Evolutionary conservation across 2,113 vertebrate species (phyloP).

Genomic region (Irena cyanogastra): DNA sequence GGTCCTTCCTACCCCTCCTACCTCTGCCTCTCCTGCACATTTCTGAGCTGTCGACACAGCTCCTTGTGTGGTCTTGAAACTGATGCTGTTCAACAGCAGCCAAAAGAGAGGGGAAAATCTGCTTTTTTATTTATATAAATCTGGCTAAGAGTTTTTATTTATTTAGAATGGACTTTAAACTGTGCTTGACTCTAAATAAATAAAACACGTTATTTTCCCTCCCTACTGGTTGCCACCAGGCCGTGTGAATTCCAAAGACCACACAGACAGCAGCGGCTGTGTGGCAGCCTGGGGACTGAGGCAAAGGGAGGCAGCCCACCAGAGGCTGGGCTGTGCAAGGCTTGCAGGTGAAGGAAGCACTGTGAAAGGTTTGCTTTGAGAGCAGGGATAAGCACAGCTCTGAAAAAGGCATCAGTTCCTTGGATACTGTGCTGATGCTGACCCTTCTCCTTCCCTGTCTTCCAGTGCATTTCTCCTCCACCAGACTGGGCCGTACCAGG

Average conservation of each 20-base stretch:
- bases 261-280: slow-evolving; percentile 69
- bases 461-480: neutral
- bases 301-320: neutral
- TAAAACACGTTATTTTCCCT: slow-evolving; percentile 66
- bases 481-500: neutral
- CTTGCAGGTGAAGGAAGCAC: slow-evolving; percentile 30
- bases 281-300: neutral
- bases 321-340: neutral
- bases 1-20: neutral
- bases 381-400: neutral
- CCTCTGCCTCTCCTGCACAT: neutral
- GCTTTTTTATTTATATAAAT: slow-evolving; percentile 72
- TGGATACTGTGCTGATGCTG: neutral
- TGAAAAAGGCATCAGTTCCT: neutral
- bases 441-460: neutral
- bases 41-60: slow-evolving; percentile 36
- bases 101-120: slow-evolving; percentile 49
- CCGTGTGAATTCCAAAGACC: slow-evolving; percentile 68
- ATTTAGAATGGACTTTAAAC: slow-evolving; percentile 79
- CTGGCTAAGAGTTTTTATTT: slow-evolving; percentile 75
- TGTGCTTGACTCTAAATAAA: slow-evolving; percentile 75
- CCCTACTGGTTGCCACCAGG: slow-evolving; percentile 55
- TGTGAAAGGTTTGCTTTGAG: neutral
- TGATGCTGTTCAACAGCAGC: slow-evolving; percentile 50
- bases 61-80: slow-evolving; percentile 73